Percentiles rank a stretch among this genome's conserved stretches.
Evolutionary conservation across 2,888 invertebrate species (phyloP).

Genomic region (Drosophila sordidapex): DNA sequence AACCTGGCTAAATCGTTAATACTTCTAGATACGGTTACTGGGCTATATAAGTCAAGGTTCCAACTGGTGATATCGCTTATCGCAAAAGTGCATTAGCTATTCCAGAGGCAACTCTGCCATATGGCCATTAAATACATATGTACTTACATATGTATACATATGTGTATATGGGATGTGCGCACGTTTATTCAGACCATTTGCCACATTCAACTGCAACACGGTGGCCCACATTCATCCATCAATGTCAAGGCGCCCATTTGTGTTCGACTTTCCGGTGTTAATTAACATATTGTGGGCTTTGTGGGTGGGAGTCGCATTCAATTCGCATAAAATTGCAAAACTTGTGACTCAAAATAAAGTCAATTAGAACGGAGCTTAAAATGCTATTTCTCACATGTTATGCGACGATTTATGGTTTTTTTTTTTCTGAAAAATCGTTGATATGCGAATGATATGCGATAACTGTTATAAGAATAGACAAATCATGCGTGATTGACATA

Average conservation of each 20-base stretch:
- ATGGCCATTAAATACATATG: not conserved
- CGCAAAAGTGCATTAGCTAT: slow-evolving; percentile 30
- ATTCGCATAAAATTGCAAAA: slow-evolving; percentile 26
- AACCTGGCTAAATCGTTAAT: slow-evolving; percentile 38
- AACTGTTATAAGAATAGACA: not conserved
- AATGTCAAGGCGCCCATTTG: slow-evolving; percentile 55
- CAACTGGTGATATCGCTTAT: slow-evolving; percentile 34
- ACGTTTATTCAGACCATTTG: slow-evolving; percentile 5
- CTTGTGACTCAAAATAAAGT: slow-evolving; percentile 27
- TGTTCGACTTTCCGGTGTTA: slow-evolving; percentile 22
- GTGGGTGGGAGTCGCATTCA: slow-evolving; percentile 1
- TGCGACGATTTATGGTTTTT: not conserved
- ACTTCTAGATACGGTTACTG: slow-evolving; percentile 24
- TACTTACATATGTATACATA: not conserved
- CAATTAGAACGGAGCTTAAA: slow-evolving; percentile 5
- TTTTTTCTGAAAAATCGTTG: not conserved
- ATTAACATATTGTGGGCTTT: slow-evolving; percentile 51
- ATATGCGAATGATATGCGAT: not conserved
- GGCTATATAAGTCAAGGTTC: slow-evolving; percentile 68
- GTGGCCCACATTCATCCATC: slow-evolving; percentile 58
- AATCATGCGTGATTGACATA: not conserved
- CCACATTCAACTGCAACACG: slow-evolving; percentile 16
- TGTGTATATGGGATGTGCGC: not conserved
- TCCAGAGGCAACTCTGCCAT: slow-evolving; percentile 17
- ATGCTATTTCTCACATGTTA: slow-evolving; percentile 10